Evolutionary conservation across 2,888 invertebrate genomes (phyloP), one percentile per base, ranked within the genome.

Genomic region (Neelides folsomi): DNA sequence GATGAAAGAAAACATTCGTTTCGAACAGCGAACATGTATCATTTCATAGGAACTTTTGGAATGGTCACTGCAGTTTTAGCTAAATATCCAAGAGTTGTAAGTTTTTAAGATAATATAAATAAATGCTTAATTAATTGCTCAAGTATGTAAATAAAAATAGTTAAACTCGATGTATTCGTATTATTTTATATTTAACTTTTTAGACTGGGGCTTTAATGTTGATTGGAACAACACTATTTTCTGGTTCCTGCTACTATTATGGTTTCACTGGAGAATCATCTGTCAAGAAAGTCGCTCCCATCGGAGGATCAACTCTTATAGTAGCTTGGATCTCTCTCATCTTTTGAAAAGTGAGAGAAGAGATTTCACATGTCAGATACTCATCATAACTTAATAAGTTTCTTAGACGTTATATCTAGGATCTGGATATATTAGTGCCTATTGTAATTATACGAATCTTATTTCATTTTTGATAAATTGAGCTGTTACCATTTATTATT

Each of bases 21-120:
- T 37, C 51, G 62, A 37, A 63, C 61, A 41, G 64, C 60, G 4
- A 63, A 59, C 51, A 52, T 61, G 51, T 64, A 64, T 50, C 62
- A 64, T 45, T 64, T 62, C 36, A 58, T 64, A 48, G 64, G 63
- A 36, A 63, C 63, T 4, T 60, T 59, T 52, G 64, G 64, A 6
- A 43, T 64, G 2, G 54, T 64, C 16, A 62, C 64, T 1, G 49
- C 59, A n/a, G 54, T 60, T 1, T 42, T 64, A 42, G 53, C 52
- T 8, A 46, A 51, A 16, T 54, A 47, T 35, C 64, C 64, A 5
- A 44, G 41, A 40, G 49, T 62, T 37, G 62, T 63, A 55, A 51
- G 54, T 35, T 27, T 9, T 13, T 10, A 8, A 27, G 7, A 5
- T 27, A 27, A 27, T 7, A 27, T 27, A 27, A 3, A 5, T 27